A percentile compares a stretch with the other conserved stretches of the same genome.
Evolutionary conservation across 1,140 invertebrate species (phyloP).

Genomic region (Lethrus apterus): DNA sequence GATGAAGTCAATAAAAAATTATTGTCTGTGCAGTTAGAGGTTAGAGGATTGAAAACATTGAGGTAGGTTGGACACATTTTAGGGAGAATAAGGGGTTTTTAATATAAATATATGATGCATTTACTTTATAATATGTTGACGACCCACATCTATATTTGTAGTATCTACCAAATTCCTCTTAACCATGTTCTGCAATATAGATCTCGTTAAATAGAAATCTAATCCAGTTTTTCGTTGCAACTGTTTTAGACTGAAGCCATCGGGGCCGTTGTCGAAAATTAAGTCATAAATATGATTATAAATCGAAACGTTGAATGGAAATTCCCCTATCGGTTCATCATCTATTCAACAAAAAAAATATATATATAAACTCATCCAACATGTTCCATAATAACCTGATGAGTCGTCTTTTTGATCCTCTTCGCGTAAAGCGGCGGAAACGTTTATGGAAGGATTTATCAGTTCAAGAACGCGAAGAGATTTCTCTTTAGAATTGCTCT

Average conservation of each 20-base stretch:
- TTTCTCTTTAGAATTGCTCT: conserved; percentile 45
- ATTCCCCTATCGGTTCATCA: conserved; percentile 11
- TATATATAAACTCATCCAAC: background rate
- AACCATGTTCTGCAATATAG: conserved; percentile 21
- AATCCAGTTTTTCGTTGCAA: conserved; percentile 3
- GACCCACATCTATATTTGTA: conserved; percentile 26
- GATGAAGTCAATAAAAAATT: background rate
- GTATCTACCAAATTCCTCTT: conserved; percentile 21
- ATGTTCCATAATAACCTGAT: conserved; percentile 13
- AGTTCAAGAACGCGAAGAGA: conserved; percentile 47
- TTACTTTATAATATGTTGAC: conserved; percentile 25
- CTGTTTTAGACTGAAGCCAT: conserved; percentile 12
- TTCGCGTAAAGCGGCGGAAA: conserved; percentile 41
- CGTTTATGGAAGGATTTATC: conserved; percentile 45
- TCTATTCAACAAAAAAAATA: conserved; percentile 4
- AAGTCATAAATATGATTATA: conserved; percentile 11
- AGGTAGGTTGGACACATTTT: background rate
- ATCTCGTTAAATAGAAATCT: conserved; percentile 21
- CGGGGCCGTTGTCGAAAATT: conserved; percentile 1
- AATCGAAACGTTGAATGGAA: background rate
- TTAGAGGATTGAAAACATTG: background rate
- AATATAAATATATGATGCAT: too few relatives aligned
- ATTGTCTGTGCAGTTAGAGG: background rate
- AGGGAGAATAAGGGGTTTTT: too few relatives aligned
- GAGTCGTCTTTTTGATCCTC: conserved; percentile 47